These are phyloP conservation scores for Syrphus vitripennis DNA, from an alignment of 2,888 invertebrate genomes.

Conservation along the genomic window DNA sequence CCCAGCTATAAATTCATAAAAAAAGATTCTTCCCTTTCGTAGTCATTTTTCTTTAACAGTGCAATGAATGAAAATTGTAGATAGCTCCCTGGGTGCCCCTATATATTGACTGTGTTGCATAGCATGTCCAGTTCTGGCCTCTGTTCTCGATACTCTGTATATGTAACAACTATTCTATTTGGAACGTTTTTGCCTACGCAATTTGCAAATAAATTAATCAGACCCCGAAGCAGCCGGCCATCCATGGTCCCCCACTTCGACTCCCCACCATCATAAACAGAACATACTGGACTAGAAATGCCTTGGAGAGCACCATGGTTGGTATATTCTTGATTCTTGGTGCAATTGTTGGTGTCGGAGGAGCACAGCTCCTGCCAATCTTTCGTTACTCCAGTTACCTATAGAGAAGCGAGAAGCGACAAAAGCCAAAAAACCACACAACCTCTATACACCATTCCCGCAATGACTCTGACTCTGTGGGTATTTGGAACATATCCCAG, in stretches of 20 bases:
- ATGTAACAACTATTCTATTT: conserved; percentile 17
- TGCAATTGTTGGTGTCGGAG: conserved; percentile 35
- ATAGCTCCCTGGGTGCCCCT: conserved; percentile 8
- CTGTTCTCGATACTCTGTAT: not conserved
- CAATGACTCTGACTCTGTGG: conserved; percentile 8
- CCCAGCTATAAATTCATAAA: conserved; percentile 42
- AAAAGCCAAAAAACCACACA: conserved; percentile 40
- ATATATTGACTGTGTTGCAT: not conserved
- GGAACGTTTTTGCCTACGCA: conserved; percentile 63
- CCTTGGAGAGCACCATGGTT: not conserved
- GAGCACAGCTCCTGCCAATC: conserved; percentile 43
- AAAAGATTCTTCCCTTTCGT: conserved; percentile 45
- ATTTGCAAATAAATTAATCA: conserved; percentile 71
- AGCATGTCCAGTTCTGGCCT: not conserved
- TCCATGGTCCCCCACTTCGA: not conserved
- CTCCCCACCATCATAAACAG: not conserved
- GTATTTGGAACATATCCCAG: conserved; percentile 3
- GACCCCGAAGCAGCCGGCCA: conserved; percentile 44
- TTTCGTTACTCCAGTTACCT: conserved; percentile 66
- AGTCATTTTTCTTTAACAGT: conserved; percentile 8
- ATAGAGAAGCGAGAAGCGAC: conserved; percentile 40
- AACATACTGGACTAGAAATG: not conserved
- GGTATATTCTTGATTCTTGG: not conserved
- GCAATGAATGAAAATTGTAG: conserved; percentile 45
- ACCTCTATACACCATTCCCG: not conserved